These are phyloP conservation scores for Pyrrhia umbra DNA, from an alignment of 2,888 invertebrate species.

Conservation along the genomic window DNA sequence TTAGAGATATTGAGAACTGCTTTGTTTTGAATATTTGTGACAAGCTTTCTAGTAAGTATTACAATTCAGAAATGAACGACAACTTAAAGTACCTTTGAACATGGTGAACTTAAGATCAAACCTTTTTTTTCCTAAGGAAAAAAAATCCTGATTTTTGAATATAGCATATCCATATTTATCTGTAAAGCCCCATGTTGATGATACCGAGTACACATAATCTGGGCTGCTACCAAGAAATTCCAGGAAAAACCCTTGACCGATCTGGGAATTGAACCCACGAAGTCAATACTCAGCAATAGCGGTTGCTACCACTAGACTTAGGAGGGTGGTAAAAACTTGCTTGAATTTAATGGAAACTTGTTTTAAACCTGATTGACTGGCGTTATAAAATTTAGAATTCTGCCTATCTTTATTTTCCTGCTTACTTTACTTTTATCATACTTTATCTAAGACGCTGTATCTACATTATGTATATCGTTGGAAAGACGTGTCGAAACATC, in stretches of 20 bases:
- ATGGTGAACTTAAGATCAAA: too few relatives aligned
- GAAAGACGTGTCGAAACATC: slow-evolving; percentile 38
- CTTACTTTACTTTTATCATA: slow-evolving; percentile 47
- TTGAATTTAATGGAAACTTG: slow-evolving; percentile 17
- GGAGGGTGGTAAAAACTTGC: background rate
- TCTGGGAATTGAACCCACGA: too few relatives aligned
- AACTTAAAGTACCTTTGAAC: slow-evolving; percentile 19
- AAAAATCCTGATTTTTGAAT: too few relatives aligned
- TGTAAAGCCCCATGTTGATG: too few relatives aligned
- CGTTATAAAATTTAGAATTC: slow-evolving; percentile 39
- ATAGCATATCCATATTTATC: too few relatives aligned
- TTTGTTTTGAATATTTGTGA: slow-evolving; percentile 12
- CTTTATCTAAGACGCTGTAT: slow-evolving; percentile 52
- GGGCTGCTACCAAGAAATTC: too few relatives aligned
- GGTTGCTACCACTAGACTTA: background rate
- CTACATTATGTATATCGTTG: slow-evolving; percentile 43
- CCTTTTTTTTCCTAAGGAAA: too few relatives aligned
- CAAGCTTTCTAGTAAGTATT: slow-evolving; percentile 9
- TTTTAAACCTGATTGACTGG: slow-evolving; percentile 9
- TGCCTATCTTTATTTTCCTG: slow-evolving; percentile 28
- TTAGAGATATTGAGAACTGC: background rate
- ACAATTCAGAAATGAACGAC: slow-evolving; percentile 14
- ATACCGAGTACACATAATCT: too few relatives aligned
- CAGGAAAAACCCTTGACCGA: too few relatives aligned
- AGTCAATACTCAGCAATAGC: background rate